Evolutionary conservation across 2,888 invertebrate genomes (phyloP).

Genomic region (Carabus problematicus): DNA sequence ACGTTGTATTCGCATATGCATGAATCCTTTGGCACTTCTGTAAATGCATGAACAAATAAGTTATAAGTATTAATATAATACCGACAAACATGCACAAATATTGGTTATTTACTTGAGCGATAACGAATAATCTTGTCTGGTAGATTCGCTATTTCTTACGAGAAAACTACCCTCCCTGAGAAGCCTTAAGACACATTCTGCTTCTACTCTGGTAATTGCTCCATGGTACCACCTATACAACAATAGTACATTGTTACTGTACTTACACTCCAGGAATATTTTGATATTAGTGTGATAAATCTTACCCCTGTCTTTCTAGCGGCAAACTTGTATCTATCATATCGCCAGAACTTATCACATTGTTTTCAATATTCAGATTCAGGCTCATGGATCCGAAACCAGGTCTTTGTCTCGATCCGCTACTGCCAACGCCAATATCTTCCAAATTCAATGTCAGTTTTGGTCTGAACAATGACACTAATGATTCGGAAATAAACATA

Average conservation of each 20-base stretch:
- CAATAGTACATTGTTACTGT: not conserved
- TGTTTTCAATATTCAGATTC: slow-evolving; percentile 60
- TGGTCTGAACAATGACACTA: slow-evolving; percentile 66
- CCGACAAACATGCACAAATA: not conserved
- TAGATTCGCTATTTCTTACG: slow-evolving; percentile 92
- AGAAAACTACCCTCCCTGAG: slow-evolving; percentile 92
- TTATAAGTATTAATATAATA: not conserved
- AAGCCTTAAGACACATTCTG: slow-evolving; percentile 84
- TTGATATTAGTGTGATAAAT: slow-evolving; percentile 44
- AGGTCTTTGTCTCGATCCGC: slow-evolving; percentile 56
- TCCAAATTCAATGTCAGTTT: slow-evolving; percentile 80
- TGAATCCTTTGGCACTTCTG: slow-evolving; percentile 90
- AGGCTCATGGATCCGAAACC: slow-evolving; percentile 58
- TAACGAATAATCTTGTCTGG: slow-evolving; percentile 91
- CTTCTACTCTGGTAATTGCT: slow-evolving; percentile 87
- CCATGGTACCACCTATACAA: slow-evolving; percentile 91
- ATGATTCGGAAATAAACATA: slow-evolving; percentile 24
- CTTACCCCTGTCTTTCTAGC: slow-evolving; percentile 87
- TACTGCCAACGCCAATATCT: slow-evolving; percentile 59
- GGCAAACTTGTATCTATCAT: slow-evolving; percentile 82
- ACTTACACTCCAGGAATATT: not conserved
- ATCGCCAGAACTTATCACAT: slow-evolving; percentile 70
- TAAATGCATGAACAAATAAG: slow-evolving; percentile 1
- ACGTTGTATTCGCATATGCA: slow-evolving; percentile 95
- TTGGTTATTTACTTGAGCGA: slow-evolving; percentile 84